Conservation (phyloP, 2,113 vertebrate species). For the Crotophaga sulcirostris region DNA sequence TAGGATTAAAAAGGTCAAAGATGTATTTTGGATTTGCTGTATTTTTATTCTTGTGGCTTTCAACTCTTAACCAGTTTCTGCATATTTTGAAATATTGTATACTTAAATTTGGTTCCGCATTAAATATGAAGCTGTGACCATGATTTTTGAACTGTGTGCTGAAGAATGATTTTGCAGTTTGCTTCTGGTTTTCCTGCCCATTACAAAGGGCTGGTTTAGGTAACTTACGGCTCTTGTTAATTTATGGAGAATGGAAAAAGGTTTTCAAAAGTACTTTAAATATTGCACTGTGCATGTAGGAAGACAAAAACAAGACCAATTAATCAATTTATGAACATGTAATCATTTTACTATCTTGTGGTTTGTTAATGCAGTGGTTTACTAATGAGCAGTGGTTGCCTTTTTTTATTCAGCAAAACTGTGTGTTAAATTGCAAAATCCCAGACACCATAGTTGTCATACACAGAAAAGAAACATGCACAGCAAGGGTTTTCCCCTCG, state of each 20-base stretch:
- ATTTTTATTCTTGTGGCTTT: conserved; percentile 46
- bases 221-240: not conserved
- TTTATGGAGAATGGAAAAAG: not conserved
- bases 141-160: conserved; percentile 33
- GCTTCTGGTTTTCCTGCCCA: not conserved
- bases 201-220: not conserved
- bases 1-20: conserved; percentile 42
- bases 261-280: not conserved
- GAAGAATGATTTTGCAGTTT: not conserved
- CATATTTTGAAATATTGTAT: conserved; percentile 60
- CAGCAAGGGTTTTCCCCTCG: not conserved
- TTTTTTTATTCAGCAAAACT: not conserved
- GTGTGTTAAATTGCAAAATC: not conserved
- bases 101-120: conserved; percentile 63
- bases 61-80: conserved; percentile 46
- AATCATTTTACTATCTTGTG: not conserved
- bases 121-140: conserved; percentile 67
- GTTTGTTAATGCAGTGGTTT: not conserved
- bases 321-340: not conserved
- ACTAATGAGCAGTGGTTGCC: not conserved
- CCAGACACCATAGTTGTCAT: not conserved
- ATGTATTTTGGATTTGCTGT: conserved; percentile 42
- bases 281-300: not conserved
- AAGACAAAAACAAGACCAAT: not conserved
- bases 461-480: not conserved